Conservation (phyloP, 2,888 invertebrate species). For the Conistra vaccinii region DNA sequence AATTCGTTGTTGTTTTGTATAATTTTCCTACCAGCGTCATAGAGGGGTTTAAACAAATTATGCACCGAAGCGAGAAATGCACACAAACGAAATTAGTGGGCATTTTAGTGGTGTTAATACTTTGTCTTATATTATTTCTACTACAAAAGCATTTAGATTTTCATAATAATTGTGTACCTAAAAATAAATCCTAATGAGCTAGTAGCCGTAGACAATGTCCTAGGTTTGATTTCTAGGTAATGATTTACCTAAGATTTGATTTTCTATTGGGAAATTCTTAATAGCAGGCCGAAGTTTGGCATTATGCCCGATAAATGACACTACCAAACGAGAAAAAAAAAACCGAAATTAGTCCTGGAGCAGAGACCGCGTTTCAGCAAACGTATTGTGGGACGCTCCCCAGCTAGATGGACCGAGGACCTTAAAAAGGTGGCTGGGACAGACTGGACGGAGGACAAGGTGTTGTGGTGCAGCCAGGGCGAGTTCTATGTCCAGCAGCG, state of each 20-base stretch:
- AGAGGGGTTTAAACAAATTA: neutral
- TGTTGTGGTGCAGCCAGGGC: too few relatives aligned
- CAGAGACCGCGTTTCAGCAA: too few relatives aligned
- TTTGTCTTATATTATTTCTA: neutral
- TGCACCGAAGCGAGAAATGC: constrained; percentile 20
- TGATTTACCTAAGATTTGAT: neutral
- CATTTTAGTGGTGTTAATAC: neutral
- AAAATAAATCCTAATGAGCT: neutral
- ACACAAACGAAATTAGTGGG: neutral
- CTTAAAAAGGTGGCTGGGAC: too few relatives aligned
- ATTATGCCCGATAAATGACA: neutral
- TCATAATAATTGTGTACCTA: neutral
- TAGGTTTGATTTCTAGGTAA: neutral
- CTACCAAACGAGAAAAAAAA: too few relatives aligned
- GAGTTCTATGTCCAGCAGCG: too few relatives aligned
- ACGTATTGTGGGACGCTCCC: too few relatives aligned
- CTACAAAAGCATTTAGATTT: neutral
- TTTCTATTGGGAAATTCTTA: neutral
- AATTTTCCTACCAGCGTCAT: constrained; percentile 5
- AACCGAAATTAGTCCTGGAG: too few relatives aligned
- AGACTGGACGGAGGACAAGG: too few relatives aligned
- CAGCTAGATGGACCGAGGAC: too few relatives aligned
- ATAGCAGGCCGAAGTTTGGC: neutral
- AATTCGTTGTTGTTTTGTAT: constrained; percentile 29
- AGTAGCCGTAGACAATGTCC: neutral